Evolutionary conservation across 2,797 vertebrate species (phyloP), one percentile per base, ranked within the genome.

Genomic region (Tragopan temminckii): DNA sequence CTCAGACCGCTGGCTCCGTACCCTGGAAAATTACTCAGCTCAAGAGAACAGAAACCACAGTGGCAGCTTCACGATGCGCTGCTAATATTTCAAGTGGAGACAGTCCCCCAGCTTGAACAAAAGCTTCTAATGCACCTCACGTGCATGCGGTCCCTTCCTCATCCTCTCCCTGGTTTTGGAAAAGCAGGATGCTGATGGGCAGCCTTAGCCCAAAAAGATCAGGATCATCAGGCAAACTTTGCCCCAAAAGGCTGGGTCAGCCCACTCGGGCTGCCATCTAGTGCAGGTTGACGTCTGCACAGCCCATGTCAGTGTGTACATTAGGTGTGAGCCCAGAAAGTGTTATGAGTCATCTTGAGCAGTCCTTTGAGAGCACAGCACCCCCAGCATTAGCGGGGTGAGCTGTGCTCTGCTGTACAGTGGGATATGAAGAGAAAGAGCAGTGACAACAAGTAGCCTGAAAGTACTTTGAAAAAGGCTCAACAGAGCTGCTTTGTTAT

Each of bases 11-110:
- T 97, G 93, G 94, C 97, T 97, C 98, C 98, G 0, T 98, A 98
- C 96, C 98, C 99, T 99, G 96, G 80, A 97, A 98, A 97, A 98
- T 93, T 38, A 97, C 62, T 96, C 96, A 97, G 90, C 83, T 97
- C 89, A 97, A 95, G 94, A 93, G 84, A 96, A 92, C 92, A 94
- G 95, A 95, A 97, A 95, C 93, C 81, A 88, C 87, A 95, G 93
- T 94, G 96, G 85, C 21, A 71, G 85, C 62, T 62, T 94, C 6
- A 0, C 3, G 1, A 90, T 83, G 90, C 77, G 81, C 72, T 42
- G 76, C 89, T 97, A 92, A 88, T 93, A 89, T 91, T 97, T 96
- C 93, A 95, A 89, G 83, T 94, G 83, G 88, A 95, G 96, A 88
- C n/a, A 19, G 40, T 87, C 93, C 90, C 68, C 35, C 45, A 19